phyloP scores from a whole-genome alignment of 2,797 vertebrate genomes.

The Geotria australis region DNA sequence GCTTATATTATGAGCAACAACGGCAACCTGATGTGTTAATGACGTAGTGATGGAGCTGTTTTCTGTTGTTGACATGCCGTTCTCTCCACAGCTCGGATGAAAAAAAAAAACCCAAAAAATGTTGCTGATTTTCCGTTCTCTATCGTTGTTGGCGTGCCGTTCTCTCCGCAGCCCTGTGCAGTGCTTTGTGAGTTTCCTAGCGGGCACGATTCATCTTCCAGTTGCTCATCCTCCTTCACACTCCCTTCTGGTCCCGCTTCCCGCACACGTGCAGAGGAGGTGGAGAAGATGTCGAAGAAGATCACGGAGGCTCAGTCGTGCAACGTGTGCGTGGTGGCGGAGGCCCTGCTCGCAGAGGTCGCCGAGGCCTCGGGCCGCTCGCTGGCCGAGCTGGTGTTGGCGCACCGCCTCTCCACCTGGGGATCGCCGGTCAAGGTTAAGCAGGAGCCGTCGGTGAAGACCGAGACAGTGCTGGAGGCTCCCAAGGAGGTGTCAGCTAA shows the following conservation, averaged over 20 bases:
- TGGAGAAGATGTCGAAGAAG: conserved; percentile 87
- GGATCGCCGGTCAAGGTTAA: conserved; percentile 40
- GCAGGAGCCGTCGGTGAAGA: conserved; percentile 13
- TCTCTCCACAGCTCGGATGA: too few species aligned
- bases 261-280: conserved; percentile 30
- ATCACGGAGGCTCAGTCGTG: conserved; percentile 72
- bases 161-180: too few species aligned
- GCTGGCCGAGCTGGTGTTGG: conserved; percentile 40
- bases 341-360: conserved; percentile 49
- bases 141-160: too few species aligned
- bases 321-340: conserved; percentile 43
- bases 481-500: too few species aligned
- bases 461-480: conserved; percentile 5
- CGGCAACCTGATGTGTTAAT: too few species aligned
- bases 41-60: too few species aligned
- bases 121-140: too few species aligned
- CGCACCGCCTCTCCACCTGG: conserved; percentile 55
- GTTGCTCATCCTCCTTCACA: not conserved
- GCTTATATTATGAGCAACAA: too few species aligned
- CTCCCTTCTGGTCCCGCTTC: not conserved
- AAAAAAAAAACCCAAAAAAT: too few species aligned
- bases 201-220: too few species aligned
- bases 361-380: conserved; percentile 25
- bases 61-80: too few species aligned
- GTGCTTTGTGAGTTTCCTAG: too few species aligned